phyloP scores from a whole-genome alignment of 2,888 invertebrate genomes.

The Lepetodrilus schrolli region DNA sequence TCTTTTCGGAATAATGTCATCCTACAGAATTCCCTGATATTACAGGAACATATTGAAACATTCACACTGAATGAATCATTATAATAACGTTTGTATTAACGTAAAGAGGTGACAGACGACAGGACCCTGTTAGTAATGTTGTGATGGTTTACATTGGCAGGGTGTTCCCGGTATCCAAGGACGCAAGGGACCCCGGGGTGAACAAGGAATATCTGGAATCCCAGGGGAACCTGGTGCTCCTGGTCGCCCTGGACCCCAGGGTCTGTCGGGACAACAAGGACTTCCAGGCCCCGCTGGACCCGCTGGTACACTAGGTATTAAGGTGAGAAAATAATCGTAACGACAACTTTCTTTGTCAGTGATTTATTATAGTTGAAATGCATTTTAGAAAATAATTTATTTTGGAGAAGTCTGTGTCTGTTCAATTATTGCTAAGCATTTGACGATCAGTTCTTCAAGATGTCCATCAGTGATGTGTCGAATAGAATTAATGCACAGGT shows the following conservation, averaged over 20 bases:
- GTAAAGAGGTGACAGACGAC: too few species aligned
- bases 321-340: too few species aligned
- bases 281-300: conserved; percentile 57
- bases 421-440: not conserved
- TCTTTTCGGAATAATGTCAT: too few species aligned
- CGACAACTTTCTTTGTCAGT: not conserved
- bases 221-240: conserved; percentile 83
- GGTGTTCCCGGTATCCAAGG: conserved; percentile 71
- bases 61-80: too few species aligned
- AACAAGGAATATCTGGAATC: conserved; percentile 75
- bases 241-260: conserved; percentile 75
- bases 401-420: not conserved
- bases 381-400: not conserved
- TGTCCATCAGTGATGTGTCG: too few species aligned
- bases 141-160: too few species aligned
- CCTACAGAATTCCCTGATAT: too few species aligned
- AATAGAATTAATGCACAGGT: too few species aligned
- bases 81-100: too few species aligned
- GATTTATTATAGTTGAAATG: not conserved
- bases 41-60: too few species aligned
- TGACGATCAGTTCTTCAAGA: too few species aligned
- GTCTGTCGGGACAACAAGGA: conserved; percentile 62
- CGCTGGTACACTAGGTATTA: conserved; percentile 57
- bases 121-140: too few species aligned
- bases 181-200: conserved; percentile 78